Percentiles rank a stretch among this genome's conserved stretches.
Evolutionary conservation across 2,797 vertebrate species (phyloP).

Genomic region (Sebastes trivittatus): DNA sequence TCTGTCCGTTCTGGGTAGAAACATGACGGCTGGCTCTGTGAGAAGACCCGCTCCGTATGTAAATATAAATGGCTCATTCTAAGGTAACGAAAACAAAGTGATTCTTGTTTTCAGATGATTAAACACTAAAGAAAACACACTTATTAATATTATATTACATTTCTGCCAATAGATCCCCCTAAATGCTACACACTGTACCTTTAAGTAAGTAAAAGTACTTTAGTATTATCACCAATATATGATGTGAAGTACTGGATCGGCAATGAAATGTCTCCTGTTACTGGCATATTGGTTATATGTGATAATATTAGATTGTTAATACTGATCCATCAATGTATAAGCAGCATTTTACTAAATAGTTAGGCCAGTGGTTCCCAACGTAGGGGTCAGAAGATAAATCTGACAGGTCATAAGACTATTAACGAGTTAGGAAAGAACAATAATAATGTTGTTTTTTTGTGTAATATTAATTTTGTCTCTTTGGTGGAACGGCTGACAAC

Average conservation of each 20-base stretch:
- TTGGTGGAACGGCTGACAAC: too few relatives aligned
- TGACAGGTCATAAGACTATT: background rate
- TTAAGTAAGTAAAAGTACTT: too few relatives aligned
- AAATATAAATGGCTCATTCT: too few relatives aligned
- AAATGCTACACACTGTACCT: too few relatives aligned
- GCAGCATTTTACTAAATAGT: background rate
- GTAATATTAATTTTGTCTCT: background rate
- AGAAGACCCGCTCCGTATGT: too few relatives aligned
- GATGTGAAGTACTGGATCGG: background rate
- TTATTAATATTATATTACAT: too few relatives aligned
- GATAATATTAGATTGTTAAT: background rate
- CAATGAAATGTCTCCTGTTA: background rate
- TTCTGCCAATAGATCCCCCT: too few relatives aligned
- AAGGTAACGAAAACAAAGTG: too few relatives aligned
- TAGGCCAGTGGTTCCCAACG: background rate
- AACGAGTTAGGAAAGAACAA: background rate
- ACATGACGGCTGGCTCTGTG: too few relatives aligned
- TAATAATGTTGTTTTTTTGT: background rate
- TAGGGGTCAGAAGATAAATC: accelerated
- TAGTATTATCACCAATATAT: too few relatives aligned
- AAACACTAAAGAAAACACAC: too few relatives aligned
- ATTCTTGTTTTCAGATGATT: too few relatives aligned
- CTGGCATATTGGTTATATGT: background rate
- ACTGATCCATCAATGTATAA: background rate
- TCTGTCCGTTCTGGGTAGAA: background rate